Base-by-base conservation (phyloP, 2,113 vertebrate species). In the Cacatua alba region DNA sequence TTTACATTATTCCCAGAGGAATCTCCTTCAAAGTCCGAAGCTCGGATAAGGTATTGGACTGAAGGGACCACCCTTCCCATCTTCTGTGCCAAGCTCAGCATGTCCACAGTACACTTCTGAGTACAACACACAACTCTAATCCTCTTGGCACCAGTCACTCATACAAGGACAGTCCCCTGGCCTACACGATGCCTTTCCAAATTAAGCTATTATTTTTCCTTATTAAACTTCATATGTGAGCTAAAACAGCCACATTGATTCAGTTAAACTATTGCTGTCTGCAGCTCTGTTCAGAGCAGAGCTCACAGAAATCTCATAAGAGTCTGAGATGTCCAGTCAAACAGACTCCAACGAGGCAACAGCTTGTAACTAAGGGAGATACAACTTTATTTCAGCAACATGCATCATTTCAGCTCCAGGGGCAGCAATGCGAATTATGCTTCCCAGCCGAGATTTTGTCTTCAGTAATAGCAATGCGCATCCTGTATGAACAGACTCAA, bases 151-250 rank as follows among this genome's bases (percentile, higher is more conserved):
- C 41, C 75, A 90, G 87, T 63, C 82, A 82, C 59, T 85, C 6
- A 2, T 46, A n/a, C 52, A 76, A 87, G 84, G 88, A 82, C 87
- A 82, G 86, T 86, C 67, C 49, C 72, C 12, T 28, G 31, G 59
- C 71, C 94, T 71, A 80, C 20, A 90, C 68, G 53, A 90, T 67
- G 85, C 46, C 48, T 81, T 91, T 87, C 59, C 68, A 88, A 90
- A 96, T 88, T 88, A 94, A 90, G 71, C 46, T 90, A 79, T 74
- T 90, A 72, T 96, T 95, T 96, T 86, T 60, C 55, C 68, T 96
- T 93, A 95, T 95, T 93, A 92, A 96, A 87, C 67, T 76, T 90
- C n/a, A 29, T 55, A 88, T 92, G 82, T 90, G 92, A 96, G 83
- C 55, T 94, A 89, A 88, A 90, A 35, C 88, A 86, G 76, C 2